A percentile compares a stretch with the other conserved stretches of the same genome.
Conservation (phyloP, 2,797 vertebrate genomes). For the Champsocephalus gunnari region DNA sequence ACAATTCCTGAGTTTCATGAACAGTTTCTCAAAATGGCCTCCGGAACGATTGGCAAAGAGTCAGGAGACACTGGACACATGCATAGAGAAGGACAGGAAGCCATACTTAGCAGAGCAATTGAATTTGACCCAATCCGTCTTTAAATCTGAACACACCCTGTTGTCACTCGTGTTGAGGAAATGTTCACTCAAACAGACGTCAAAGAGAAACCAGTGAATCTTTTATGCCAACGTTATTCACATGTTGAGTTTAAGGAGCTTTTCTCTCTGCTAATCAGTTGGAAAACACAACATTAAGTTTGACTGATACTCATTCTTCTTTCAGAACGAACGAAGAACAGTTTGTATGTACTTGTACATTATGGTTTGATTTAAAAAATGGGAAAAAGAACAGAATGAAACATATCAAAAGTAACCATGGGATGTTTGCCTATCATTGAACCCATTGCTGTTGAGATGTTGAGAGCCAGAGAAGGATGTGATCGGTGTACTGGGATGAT, state of each 20-base stretch:
- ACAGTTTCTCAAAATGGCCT: slow-evolving; percentile 1
- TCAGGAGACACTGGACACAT: background rate
- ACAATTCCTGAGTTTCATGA: slow-evolving; percentile 23
- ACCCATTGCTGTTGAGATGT: background rate
- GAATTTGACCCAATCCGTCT: background rate
- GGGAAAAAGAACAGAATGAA: background rate
- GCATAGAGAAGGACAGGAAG: background rate
- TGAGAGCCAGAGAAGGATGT: background rate
- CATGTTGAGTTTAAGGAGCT: background rate
- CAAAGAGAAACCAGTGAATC: background rate
- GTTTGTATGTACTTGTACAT: background rate
- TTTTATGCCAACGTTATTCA: background rate
- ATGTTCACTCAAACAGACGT: background rate
- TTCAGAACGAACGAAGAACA: background rate
- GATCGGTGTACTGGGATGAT: slow-evolving; percentile 32
- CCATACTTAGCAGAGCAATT: background rate
- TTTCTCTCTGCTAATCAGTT: background rate
- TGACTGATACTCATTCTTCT: background rate
- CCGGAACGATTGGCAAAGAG: background rate
- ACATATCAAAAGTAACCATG: background rate
- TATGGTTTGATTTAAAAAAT: background rate
- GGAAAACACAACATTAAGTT: background rate
- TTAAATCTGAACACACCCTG: background rate
- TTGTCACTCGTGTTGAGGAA: background rate
- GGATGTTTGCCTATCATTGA: background rate